Base-by-base conservation (phyloP, 2,113 vertebrate genomes). In the Pituophis catenifer region DNA sequence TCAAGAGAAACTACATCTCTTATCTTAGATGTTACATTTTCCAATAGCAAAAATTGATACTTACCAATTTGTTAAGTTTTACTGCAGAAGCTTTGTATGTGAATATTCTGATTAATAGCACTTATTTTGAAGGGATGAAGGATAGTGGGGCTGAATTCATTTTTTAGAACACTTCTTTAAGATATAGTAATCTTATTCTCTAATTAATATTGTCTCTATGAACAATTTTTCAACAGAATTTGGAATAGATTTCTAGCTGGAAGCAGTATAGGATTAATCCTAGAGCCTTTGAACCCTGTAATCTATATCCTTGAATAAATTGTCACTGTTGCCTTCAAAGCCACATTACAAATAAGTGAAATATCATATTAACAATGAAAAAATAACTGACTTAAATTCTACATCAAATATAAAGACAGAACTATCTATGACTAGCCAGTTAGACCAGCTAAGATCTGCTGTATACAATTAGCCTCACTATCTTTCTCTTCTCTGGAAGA, bases 401-500 rank as follows among this genome's bases (percentile, higher is more conserved):
- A 0, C 86, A 88, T 1, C 1, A 53, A 44, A 88, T 29, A 52
- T 53, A 91, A 33, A 6, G 5, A 70, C 91, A 94, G 89, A 93
- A 92, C 91, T 86, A 24, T 91, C 92, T 1, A 81, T 29, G 21
- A 33, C 12, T 15, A 87, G 93, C 89, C 2, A 44, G 59, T 13
- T 10, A 62, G 48, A 92, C 55, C 89, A 15, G 52, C n/a, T 90
- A 86, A 90, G 29, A 0, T 1, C 88, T 0, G 0, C 54, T 96
- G 11, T 9, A 58, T 89, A 1, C 0, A 29, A 75, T 65, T 52
- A 92, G 38, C 44, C 92, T 87, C 89, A 85, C 90, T 75, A 94
- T 92, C 88, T 93, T 95, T n/a, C 86, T 93, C 95, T 95, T 91
- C 91, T 89, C 92, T 58, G 33, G 95, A 96, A 94, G 58, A 93